phyloP scores from a whole-genome alignment of 2,113 vertebrate genomes.

The Chroicocephalus ridibundus region DNA sequence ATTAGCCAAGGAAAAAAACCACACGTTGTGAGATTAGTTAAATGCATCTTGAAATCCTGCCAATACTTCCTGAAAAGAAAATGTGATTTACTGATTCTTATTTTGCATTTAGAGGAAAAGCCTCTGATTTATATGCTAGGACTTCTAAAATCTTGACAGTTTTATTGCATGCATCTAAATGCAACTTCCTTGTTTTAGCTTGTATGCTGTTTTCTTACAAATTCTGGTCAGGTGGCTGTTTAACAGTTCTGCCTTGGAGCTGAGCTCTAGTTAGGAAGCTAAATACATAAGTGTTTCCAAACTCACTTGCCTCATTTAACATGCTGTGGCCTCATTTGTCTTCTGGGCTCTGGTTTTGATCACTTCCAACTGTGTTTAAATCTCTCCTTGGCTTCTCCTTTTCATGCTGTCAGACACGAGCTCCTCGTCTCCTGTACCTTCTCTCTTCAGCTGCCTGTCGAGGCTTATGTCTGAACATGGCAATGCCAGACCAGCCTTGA shows the following conservation, averaged over 20 bases:
- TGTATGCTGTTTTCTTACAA: not conserved
- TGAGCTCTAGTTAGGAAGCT: conserved; percentile 6
- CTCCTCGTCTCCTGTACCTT: not conserved
- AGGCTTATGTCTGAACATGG: not conserved
- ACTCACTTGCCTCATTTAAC: conserved; percentile 42
- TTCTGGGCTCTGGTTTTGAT: conserved; percentile 23
- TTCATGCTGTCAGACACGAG: not conserved
- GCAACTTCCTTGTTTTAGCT: not conserved
- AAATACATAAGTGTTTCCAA: conserved; percentile 24
- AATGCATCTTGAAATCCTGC: conserved; percentile 24
- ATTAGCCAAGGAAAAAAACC: not conserved
- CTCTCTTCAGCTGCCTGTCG: not conserved
- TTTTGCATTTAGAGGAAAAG: not conserved
- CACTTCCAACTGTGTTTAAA: not conserved
- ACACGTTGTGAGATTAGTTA: not conserved
- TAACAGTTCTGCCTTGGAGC: conserved; percentile 20
- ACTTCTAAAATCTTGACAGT: not conserved
- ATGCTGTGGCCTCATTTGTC: not conserved
- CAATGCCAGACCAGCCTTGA: not conserved
- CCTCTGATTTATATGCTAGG: conserved; percentile 9
- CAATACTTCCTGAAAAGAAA: not conserved
- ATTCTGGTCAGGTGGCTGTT: conserved; percentile 19
- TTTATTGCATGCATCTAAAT: conserved; percentile 9
- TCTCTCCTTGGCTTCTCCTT: not conserved
- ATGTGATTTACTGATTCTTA: not conserved